Conservation (phyloP, 2,113 vertebrate species). For the Hippocampus abdominalis region DNA sequence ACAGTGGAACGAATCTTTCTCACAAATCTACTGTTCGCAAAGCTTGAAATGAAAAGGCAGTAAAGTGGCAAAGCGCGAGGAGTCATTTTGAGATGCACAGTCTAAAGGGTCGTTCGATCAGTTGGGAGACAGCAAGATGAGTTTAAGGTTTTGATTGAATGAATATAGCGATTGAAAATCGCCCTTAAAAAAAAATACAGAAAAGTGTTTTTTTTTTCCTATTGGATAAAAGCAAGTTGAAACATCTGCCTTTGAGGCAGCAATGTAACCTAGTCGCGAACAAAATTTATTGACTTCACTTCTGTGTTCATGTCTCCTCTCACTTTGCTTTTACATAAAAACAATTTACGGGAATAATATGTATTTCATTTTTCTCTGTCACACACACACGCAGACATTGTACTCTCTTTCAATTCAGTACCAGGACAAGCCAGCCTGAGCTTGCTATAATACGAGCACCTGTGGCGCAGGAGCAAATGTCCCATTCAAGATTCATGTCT, state of each 20-base stretch:
- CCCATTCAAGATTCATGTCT: slow-evolving; percentile 57
- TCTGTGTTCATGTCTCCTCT: background rate
- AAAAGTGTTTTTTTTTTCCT: background rate
- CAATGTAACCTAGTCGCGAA: background rate
- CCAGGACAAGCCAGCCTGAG: slow-evolving; percentile 39
- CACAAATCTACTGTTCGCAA: slow-evolving; percentile 11
- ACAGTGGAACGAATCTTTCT: slow-evolving; percentile 2
- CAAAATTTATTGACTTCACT: background rate
- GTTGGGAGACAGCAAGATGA: background rate
- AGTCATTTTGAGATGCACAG: background rate
- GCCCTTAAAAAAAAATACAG: background rate
- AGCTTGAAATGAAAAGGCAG: slow-evolving; percentile 12
- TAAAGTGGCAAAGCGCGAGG: slow-evolving; percentile 16
- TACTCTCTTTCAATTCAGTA: slow-evolving; percentile 39
- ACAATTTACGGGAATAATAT: slow-evolving; percentile 3
- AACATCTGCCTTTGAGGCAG: background rate
- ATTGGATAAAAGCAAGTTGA: background rate
- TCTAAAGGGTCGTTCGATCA: background rate
- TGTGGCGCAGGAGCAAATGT: slow-evolving; percentile 21
- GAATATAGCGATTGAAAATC: no score
- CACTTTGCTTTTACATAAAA: slow-evolving; percentile 19
- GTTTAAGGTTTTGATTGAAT: background rate
- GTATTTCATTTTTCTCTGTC: background rate
- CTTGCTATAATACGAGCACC: slow-evolving; percentile 28
- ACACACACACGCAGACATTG: slow-evolving; percentile 22